Evolutionary conservation across 2,888 invertebrate species (phyloP), one percentile per base, ranked within the genome.

Genomic region (Mythimna ferrago): DNA sequence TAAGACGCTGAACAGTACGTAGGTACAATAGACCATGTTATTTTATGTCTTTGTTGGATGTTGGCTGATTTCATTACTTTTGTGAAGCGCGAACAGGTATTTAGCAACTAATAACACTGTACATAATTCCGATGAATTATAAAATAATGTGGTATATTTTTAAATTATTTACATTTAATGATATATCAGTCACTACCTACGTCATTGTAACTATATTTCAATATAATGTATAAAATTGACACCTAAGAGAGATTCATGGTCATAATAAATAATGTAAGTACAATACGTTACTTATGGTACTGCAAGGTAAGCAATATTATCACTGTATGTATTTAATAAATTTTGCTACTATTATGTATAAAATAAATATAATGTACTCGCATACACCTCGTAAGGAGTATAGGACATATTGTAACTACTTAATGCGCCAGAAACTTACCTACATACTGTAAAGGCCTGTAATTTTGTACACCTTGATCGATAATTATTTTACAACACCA

Each of bases 391-490:
- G 82, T 92, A 89, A 89, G 81, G 89, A 90, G 88, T 81, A 61
- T 86, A 86, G 64, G 72, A 86, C 84, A 84, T 89, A 88, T 90
- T 91, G 85, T 89, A 86, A 89, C 85, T 87, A 90, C 88, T 88
- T 89, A 90, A 92, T 87, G 89, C 89, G 93, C 90, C 94, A 92
- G 91, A 92, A 91, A 91, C 88, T 90, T 91, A 92, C 89, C 91
- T 93, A 92, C 87, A 89, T 92, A 92, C 89, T 94, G 90, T 94
- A 94, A 94, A 93, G 90, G 92, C 93, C 94, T 95, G 95, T 94
- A 95, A 94, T 95, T 96, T 95, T 95, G 93, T 95, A 95, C 96
- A 95, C 94, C 90, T 92, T 91, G 91, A 93, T 93, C 93, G 91
- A 93, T 93, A 92, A 93, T 93, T 94, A 92, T 93, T 95, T 95